phyloP scores from a whole-genome alignment of 2,113 vertebrate species.

The Anolis sagrei region DNA sequence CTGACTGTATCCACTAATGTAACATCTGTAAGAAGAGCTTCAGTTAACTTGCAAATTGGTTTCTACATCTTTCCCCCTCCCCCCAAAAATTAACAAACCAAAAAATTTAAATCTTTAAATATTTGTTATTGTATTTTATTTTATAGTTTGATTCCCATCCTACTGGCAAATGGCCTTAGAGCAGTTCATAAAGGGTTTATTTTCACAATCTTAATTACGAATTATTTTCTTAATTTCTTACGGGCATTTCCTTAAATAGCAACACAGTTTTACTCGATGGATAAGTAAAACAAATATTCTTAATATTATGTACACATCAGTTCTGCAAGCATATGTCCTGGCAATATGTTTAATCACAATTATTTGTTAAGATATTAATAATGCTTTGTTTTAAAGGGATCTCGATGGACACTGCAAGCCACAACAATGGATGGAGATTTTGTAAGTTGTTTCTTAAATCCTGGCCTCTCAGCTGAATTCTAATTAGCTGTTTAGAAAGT shows the following conservation, averaged over 20 bases:
- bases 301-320: neutral
- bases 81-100: neutral
- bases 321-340: neutral
- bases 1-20: neutral
- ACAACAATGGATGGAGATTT: slow-evolving; percentile 90
- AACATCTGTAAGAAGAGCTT: neutral
- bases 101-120: neutral
- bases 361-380: neutral
- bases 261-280: too few relatives aligned
- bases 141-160: neutral
- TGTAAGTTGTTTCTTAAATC: slow-evolving; percentile 78
- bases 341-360: neutral
- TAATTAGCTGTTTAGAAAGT: neutral
- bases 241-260: neutral
- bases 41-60: neutral
- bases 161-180: neutral
- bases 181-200: neutral
- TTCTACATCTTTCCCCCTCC: neutral
- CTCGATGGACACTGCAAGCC: slow-evolving; percentile 95
- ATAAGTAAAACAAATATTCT: neutral
- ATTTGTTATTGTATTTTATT: neutral
- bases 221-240: neutral
- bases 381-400: slow-evolving; percentile 80
- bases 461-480: too few relatives aligned
- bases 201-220: neutral